Evolutionary conservation across 2,113 vertebrate species (phyloP).

Genomic region (Apeltes quadracus): DNA sequence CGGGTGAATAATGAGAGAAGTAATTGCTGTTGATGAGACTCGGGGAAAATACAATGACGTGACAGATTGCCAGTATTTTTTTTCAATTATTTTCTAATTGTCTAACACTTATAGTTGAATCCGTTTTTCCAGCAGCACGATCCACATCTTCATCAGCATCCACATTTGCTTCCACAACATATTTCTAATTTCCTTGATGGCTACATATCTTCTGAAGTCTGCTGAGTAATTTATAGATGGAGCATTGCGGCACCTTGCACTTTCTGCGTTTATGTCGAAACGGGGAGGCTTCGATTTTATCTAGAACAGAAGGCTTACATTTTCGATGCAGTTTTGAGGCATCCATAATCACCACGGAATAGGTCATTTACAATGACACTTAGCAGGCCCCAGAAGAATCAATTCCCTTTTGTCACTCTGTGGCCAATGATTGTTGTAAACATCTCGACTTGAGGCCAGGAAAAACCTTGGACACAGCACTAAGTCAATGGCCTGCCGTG

Average conservation of each 20-base stretch:
- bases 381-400: slow-evolving; percentile 71
- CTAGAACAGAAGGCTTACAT: slow-evolving; percentile 49
- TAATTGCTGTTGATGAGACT: slow-evolving; percentile 80
- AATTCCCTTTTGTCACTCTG: slow-evolving; percentile 77
- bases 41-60: slow-evolving; percentile 72
- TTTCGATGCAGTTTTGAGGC: slow-evolving; percentile 65
- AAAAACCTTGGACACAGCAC: slow-evolving; percentile 71
- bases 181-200: slow-evolving; percentile 32
- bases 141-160: slow-evolving; percentile 34
- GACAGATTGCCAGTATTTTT: slow-evolving; percentile 70
- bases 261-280: slow-evolving; percentile 29
- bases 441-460: slow-evolving; percentile 68
- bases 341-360: slow-evolving; percentile 71
- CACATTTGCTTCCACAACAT: slow-evolving; percentile 37
- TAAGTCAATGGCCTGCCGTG: slow-evolving; percentile 73
- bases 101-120: slow-evolving; percentile 59
- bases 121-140: slow-evolving; percentile 35
- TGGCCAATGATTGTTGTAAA: slow-evolving; percentile 75
- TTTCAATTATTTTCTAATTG: slow-evolving; percentile 47
- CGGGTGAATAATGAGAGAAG: slow-evolving; percentile 80
- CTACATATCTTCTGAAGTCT: slow-evolving; percentile 24
- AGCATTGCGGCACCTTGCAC: slow-evolving; percentile 32
- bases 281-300: slow-evolving; percentile 34
- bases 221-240: slow-evolving; percentile 28
- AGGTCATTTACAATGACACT: slow-evolving; percentile 75